Evolutionary conservation across 2,113 vertebrate species (phyloP).

Genomic region (Ptilorrhoa leucosticta): DNA sequence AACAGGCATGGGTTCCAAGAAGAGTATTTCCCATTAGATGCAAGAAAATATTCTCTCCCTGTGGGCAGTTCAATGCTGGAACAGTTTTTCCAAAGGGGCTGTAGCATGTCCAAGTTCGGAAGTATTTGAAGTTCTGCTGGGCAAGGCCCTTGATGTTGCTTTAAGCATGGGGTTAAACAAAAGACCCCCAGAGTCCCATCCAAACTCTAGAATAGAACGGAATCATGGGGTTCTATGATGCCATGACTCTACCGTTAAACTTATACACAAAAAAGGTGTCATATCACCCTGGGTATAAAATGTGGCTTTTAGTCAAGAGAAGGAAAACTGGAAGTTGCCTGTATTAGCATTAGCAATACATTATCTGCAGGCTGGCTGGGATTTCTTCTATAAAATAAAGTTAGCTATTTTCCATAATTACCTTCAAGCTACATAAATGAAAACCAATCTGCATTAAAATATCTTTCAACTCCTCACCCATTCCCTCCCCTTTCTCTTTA

Average conservation of each 20-base stretch:
- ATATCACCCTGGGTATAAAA: background rate
- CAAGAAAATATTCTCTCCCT: background rate
- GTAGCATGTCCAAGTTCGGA: background rate
- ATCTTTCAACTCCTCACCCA: background rate
- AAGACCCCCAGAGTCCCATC: background rate
- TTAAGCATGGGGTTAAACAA: background rate
- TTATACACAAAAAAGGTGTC: background rate
- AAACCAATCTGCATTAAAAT: background rate
- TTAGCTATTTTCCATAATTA: background rate
- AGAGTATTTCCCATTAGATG: background rate
- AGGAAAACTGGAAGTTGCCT: background rate
- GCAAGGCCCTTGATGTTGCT: background rate
- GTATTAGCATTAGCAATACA: background rate
- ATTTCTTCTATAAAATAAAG: background rate
- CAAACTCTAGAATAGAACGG: background rate
- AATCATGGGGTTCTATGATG: background rate
- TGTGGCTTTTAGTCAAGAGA: background rate
- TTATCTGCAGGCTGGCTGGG: background rate
- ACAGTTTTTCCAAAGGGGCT: background rate
- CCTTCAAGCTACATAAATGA: background rate
- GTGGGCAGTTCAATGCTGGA: rapidly evolving
- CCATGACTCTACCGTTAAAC: background rate
- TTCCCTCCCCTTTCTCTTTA: background rate
- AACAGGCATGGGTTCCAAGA: rapidly evolving
- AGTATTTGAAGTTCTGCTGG: background rate